Conservation (phyloP, 2,888 invertebrate species). For the Temnothorax unifasciatus region DNA sequence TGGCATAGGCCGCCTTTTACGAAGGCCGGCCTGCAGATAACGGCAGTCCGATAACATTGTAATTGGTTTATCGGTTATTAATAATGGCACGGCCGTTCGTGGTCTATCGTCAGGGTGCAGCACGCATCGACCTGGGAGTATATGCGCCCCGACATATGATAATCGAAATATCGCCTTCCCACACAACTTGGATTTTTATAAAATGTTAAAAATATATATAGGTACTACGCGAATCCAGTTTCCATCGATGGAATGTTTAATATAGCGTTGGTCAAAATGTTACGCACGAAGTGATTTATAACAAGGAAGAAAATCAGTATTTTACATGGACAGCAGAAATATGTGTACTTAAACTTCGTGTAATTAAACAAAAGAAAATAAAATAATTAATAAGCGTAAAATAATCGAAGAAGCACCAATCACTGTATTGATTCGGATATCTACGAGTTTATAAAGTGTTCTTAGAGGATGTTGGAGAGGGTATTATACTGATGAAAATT, state of each 20-base stretch:
- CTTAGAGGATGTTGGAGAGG: neutral
- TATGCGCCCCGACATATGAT: constrained; percentile 12
- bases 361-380: too few relatives aligned
- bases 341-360: neutral
- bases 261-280: constrained; percentile 15
- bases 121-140: neutral
- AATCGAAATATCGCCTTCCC: constrained; percentile 42
- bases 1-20: constrained; percentile 46
- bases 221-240: neutral
- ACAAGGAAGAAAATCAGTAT: neutral
- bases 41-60: constrained; percentile 75
- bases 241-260: constrained; percentile 4
- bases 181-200: constrained; percentile 20
- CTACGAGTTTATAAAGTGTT: neutral
- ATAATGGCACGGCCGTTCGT: constrained; percentile 66
- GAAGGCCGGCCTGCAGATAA: constrained; percentile 59
- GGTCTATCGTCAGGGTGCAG: constrained; percentile 51
- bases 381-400: neutral
- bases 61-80: constrained; percentile 79
- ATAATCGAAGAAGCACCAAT: neutral
- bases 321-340: neutral
- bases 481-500: neutral
- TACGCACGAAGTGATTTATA: neutral
- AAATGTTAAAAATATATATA: neutral
- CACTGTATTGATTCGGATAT: neutral